Conservation (phyloP, 2,113 vertebrate genomes). For the Ia io region DNA sequence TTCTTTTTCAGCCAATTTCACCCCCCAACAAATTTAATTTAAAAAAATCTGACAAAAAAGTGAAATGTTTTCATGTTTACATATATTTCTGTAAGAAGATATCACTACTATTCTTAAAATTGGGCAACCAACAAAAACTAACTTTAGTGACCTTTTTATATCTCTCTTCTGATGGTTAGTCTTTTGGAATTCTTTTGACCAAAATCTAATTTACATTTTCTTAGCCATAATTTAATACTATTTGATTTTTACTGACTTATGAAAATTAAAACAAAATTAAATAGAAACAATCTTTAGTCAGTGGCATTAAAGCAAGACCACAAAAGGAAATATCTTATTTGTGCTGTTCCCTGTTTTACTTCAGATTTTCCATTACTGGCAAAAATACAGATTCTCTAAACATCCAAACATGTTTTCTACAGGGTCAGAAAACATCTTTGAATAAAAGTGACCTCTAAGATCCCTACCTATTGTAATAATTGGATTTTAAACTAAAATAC, state of each 20-base stretch:
- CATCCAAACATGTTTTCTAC: constrained; percentile 9
- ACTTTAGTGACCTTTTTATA: not conserved
- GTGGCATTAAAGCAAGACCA: not conserved
- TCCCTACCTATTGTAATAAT: constrained; percentile 8
- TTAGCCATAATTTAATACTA: not conserved
- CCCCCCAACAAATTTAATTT: not conserved
- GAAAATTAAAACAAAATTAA: constrained; percentile 8
- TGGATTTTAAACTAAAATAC: constrained; percentile 61
- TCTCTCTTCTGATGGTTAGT: not conserved
- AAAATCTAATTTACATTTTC: constrained; percentile 34
- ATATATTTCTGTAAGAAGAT: not conserved
- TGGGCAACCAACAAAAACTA: not conserved
- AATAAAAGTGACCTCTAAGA: constrained; percentile 24
- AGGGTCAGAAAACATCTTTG: not conserved
- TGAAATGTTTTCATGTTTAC: not conserved
- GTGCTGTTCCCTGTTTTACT: not conserved
- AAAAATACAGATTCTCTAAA: constrained; percentile 3
- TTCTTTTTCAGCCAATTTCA: not conserved
- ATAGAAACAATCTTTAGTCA: not conserved
- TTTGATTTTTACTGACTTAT: constrained; percentile 24
- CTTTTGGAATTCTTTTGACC: not conserved
- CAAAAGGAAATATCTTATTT: constrained; percentile 5
- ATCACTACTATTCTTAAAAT: not conserved
- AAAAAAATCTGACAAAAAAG: not conserved
- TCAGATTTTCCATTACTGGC: not conserved